Evolutionary conservation across 1,140 invertebrate genomes (phyloP), one percentile per base, ranked within the genome.

Genomic region (Listronotus oregonensis): DNA sequence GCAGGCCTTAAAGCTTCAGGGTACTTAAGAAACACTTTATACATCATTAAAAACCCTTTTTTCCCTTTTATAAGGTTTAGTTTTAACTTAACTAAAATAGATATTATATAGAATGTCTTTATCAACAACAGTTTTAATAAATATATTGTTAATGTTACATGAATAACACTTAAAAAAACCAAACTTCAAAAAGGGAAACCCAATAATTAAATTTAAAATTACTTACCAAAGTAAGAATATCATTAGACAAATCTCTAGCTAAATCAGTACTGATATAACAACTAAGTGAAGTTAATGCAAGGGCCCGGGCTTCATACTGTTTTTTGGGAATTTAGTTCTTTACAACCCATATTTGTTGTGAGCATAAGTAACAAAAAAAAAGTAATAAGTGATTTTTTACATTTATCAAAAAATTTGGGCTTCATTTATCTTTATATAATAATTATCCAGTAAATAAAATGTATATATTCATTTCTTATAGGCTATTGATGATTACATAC

Each of bases 321-420:
- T 81, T 96, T 97, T 78, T 97, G 93, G 77, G 95, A 96, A 82
- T 97, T 98, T 66, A 99, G 82, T 83, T 99, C 98, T 84, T 99
- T 99, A 52, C 97, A 85, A 66, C 99, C 98, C 96, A 99, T 98
- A 82, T 99, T 99, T 17, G 98, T 99, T 10, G 97, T 99, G 62
- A 99, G 82, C 97, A 99, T 99, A 1, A 99, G 81, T 40, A 99
- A 86, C 87, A 92, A 34, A 18, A 42, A n/a, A 46, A 56, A 0
- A 27, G 21, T 27, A 27, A 3, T 27, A 27, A 5, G 21, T 27
- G 21, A 27, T 1, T 27, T 27, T n/a, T 27, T 27, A 5, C n/a
- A n/a, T n/a, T n/a, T n/a, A n/a, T n/a, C n/a, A n/a, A n/a, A n/a
- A n/a, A n/a, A n/a, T n/a, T n/a, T n/a, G n/a, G n/a, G n/a, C n/a